Evolutionary conservation across 2,888 invertebrate species (phyloP), one percentile per base, ranked within the genome.

Genomic region (Cybosia mesomella): DNA sequence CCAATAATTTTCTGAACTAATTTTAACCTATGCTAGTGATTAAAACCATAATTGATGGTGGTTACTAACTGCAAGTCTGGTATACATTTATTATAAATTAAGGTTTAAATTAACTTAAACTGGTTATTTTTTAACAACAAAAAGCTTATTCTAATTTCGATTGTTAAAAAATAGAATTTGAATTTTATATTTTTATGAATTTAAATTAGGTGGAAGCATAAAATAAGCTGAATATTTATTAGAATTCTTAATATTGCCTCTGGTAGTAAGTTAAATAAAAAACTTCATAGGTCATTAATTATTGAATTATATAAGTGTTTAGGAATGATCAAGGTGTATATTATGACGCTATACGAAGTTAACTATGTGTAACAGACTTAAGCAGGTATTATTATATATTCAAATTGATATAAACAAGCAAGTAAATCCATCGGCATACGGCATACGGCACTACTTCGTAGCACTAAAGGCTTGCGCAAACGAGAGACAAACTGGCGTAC

Each of bases 11-110:
- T 79, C 79, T 79, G 67, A 73, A 86, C 85, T 90, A 89, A 91
- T 88, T 87, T 79, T 86, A 87, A 77, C 75, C 15, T 91, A 91
- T 92, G 91, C 91, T 91, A 92, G 90, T 83, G 64, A 75, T 75
- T 80, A 79, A 81, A 80, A 74, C 64, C 66, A 70, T 75, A 81
- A 83, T 74, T 71, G 76, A 73, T 69, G 70, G 71, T 70, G 75
- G 81, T 73, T n/a, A 85, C 85, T 89, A 88, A 89, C 76, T 69
- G 79, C 75, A 81, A 59, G 61, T 11, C 36, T 36, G 55, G 57
- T 64, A 24, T 24, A 43, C 11, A 36, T 64, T 57, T 54, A 21
- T 15, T 36, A 55, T 13, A 55, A 24, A 24, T 11, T 13, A 24
- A 32, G 9, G 24, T 39, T 58, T 65, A 21, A 18, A 53, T 49